Evolutionary conservation across 2,888 invertebrate genomes (phyloP), one percentile per base, ranked within the genome.

Genomic region (Lithophane ornitopus): DNA sequence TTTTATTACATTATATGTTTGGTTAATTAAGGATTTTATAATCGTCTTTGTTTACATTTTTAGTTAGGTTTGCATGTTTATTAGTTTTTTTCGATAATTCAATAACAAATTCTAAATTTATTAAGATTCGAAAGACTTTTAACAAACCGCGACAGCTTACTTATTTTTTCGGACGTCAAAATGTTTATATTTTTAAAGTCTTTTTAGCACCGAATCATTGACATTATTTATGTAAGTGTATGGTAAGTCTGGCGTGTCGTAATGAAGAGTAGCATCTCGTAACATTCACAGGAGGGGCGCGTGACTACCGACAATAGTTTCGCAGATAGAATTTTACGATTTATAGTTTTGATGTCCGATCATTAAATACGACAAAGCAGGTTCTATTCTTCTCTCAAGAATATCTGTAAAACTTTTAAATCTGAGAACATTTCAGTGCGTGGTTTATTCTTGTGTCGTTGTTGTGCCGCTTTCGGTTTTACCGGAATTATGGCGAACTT

Each of bases 161-260:
- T 9, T n/a, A 3, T 34, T 72, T 71, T n/a, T 74, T 7, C 7
- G 3, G 3, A 14, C 26, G 12, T n/a, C 11, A 41, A 81, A 49
- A 46, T 59, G 22, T 49, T 79, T 52, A 54, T 63, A 9, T 63
- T 71, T 66, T 34, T 58, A 34, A 34, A 67, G n/a, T 58, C 9
- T 34, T 67, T 71, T 81, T 82, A 81, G 85, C 66, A 72, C 68
- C 73, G 52, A 63, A 78, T 74, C 83, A 66, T 89, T 90, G 91
- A 92, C 90, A 92, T 90, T 91, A 88, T 92, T 94, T 93, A 93
- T 92, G 88, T 93, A 94, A 93, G 88, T 84, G 80, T 87, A 84
- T 90, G 90, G 85, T 52, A 39, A 78, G 81, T 90, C 91, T 88
- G 75, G 62, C 59, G 84, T 93, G 89, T 90, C 89, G 93, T 90